Evolutionary conservation across 2,113 vertebrate genomes (phyloP).

Genomic region (Australoheros scitulus): DNA sequence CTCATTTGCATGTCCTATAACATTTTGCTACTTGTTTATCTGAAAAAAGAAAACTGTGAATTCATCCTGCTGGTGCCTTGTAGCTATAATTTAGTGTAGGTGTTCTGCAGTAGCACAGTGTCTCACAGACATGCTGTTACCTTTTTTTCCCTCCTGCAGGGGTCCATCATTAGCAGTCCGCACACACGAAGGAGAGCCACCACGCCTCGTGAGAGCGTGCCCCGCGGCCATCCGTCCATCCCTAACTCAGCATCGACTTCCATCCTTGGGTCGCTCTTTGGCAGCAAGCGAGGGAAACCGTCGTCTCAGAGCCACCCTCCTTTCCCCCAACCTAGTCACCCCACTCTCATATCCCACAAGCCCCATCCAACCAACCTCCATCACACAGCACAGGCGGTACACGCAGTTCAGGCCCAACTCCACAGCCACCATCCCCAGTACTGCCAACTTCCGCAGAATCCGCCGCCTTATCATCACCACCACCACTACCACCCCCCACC

Average conservation of each 20-base stretch:
- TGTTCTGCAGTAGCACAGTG: constrained; percentile 18
- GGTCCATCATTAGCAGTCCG: constrained; percentile 99
- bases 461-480: constrained; percentile 91
- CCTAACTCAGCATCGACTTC: constrained; percentile 84
- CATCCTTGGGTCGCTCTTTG: constrained; percentile 93
- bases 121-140: constrained; percentile 58
- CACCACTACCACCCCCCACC: constrained; percentile 92
- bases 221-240: constrained; percentile 86
- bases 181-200: constrained; percentile 91
- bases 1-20: constrained; percentile 77
- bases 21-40: constrained; percentile 78
- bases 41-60: constrained; percentile 43
- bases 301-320: constrained; percentile 83
- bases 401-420: constrained; percentile 72
- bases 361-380: constrained; percentile 83
- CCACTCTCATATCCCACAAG: constrained; percentile 83
- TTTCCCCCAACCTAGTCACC: constrained; percentile 73
- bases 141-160: constrained; percentile 83
- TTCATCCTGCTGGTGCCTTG: constrained; percentile 37
- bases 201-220: constrained; percentile 87
- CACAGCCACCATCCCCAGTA: constrained; percentile 85
- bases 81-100: constrained; percentile 8
- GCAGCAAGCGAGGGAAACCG: constrained; percentile 89
- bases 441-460: constrained; percentile 89
- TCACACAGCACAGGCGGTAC: constrained; percentile 81